Evolutionary conservation across 2,888 invertebrate genomes (phyloP).

Genomic region (Allacma fusca): DNA sequence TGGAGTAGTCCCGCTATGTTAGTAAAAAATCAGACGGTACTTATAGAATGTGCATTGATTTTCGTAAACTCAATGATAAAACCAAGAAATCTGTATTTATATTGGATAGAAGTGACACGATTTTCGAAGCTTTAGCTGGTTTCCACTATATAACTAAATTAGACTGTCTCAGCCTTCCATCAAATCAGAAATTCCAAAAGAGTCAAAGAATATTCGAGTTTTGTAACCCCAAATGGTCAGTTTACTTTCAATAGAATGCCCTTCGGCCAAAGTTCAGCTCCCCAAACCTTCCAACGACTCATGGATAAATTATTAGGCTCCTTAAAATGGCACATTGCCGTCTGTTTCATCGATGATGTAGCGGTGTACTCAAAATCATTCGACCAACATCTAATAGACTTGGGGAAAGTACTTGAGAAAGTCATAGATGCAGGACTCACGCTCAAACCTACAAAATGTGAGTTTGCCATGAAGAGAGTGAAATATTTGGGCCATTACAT

Average conservation of each 20-base stretch:
- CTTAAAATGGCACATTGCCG: neutral
- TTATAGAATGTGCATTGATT: neutral
- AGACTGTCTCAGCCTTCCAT: too few species aligned
- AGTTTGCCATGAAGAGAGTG: neutral
- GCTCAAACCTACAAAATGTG: neutral
- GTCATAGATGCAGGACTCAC: neutral
- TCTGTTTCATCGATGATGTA: too few species aligned
- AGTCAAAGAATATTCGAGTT: neutral
- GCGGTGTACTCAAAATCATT: neutral
- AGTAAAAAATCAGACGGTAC: neutral
- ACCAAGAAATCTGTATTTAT: neutral
- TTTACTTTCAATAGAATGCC: neutral
- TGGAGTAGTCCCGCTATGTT: too few species aligned
- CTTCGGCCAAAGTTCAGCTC: too few species aligned
- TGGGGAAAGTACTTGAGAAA: neutral
- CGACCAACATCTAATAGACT: neutral
- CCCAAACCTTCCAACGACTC: neutral
- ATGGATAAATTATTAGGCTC: conserved; percentile 8
- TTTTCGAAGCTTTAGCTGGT: neutral
- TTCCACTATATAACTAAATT: neutral
- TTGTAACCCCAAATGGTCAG: neutral
- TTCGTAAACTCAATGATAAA: neutral
- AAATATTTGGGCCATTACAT: conserved; percentile 6
- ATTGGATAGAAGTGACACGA: neutral
- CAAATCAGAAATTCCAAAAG: neutral